A percentile compares a stretch with the other conserved stretches of the same genome.
Evolutionary conservation across 2,797 vertebrate species (phyloP).

Genomic region (Alexandromys oeconomus): DNA sequence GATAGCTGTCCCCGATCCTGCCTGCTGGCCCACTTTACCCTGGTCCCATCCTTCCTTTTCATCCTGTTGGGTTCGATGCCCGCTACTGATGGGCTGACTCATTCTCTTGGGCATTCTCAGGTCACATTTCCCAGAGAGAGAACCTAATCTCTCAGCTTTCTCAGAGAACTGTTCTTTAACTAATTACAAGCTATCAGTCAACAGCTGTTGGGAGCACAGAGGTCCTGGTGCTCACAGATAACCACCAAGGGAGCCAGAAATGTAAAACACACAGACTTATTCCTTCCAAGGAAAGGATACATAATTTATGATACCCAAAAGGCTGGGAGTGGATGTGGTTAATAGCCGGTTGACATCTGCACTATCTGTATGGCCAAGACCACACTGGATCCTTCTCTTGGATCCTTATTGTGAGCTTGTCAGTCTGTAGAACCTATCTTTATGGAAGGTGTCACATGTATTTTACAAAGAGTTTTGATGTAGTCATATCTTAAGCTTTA

Average conservation of each 20-base stretch:
- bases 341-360: background rate
- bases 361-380: background rate
- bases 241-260: background rate
- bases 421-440: background rate
- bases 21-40: background rate
- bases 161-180: background rate
- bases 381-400: background rate
- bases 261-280: background rate
- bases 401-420: background rate
- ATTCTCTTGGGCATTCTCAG: background rate
- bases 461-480: background rate
- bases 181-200: background rate
- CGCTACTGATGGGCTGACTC: background rate
- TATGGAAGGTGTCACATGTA: background rate
- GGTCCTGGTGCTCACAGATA: background rate
- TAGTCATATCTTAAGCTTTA: background rate
- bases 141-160: background rate
- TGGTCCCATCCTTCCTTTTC: background rate
- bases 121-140: background rate
- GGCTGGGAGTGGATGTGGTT: background rate
- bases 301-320: background rate
- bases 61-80: background rate
- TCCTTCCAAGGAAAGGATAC: background rate
- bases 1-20: background rate
- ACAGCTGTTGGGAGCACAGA: background rate